Evolutionary conservation across 2,888 invertebrate species (phyloP).

Genomic region (Drosophila setosimentum): DNA sequence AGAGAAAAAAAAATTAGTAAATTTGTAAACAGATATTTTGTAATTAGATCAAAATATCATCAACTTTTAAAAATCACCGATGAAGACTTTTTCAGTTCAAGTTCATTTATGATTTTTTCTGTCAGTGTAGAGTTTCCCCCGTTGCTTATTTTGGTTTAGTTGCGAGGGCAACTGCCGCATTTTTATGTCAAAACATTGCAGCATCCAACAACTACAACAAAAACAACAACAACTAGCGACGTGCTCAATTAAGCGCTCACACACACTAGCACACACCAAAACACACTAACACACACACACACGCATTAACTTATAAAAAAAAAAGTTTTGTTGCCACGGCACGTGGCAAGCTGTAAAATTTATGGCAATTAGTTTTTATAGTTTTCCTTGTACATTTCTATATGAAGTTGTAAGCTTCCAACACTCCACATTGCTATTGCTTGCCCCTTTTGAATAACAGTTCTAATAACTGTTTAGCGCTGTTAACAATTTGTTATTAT

Average conservation of each 20-base stretch:
- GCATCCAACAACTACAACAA: slow-evolving; percentile 29
- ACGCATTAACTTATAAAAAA: slow-evolving; percentile 31
- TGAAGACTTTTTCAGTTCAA: not conserved
- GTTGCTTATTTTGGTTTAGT: slow-evolving; percentile 46
- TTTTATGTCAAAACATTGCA: not conserved
- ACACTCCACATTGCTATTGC: slow-evolving; percentile 10
- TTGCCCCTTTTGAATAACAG: not conserved
- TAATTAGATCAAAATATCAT: not conserved
- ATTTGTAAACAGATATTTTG: not conserved
- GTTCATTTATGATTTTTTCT: not conserved
- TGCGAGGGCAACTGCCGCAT: slow-evolving; percentile 43
- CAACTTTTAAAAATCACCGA: not conserved
- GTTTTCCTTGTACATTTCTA: slow-evolving; percentile 71
- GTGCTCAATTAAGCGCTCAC: slow-evolving; percentile 71
- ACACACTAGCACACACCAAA: slow-evolving; percentile 2
- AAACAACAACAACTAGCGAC: slow-evolving; percentile 46
- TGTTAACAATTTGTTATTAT: slow-evolving; percentile 62
- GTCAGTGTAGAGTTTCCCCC: not conserved
- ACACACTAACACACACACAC: slow-evolving; percentile 14
- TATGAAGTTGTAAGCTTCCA: slow-evolving; percentile 62
- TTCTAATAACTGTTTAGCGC: slow-evolving; percentile 55
- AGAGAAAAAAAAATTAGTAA: not conserved
- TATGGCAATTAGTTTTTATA: slow-evolving; percentile 80
- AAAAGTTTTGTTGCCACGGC: slow-evolving; percentile 50
- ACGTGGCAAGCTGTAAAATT: slow-evolving; percentile 76